phyloP scores from a whole-genome alignment of 2,888 invertebrate species.

The Acleris literana region DNA sequence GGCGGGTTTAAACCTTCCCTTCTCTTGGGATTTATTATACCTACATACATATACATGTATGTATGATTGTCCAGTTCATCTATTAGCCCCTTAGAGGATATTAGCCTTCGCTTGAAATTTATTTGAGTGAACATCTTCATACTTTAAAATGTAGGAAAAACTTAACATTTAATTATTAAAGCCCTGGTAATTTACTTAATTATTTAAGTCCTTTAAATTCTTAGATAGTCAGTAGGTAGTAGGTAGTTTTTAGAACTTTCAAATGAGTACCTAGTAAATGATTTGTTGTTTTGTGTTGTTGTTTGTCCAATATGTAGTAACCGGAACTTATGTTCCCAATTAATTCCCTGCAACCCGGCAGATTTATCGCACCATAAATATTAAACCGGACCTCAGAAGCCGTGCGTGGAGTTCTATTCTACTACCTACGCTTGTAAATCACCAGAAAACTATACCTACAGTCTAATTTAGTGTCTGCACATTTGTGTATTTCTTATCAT shows the following conservation, averaged over 20 bases:
- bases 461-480: neutral
- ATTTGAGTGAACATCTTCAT: too few species aligned
- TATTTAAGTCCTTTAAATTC: neutral
- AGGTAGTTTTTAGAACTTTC: neutral
- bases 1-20: too few species aligned
- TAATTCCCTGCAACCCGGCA: constrained; percentile 19
- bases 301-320: neutral
- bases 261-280: neutral
- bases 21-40: too few species aligned
- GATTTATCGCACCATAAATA: constrained; percentile 23
- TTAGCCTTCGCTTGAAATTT: too few species aligned
- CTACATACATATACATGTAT: too few species aligned
- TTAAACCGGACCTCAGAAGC: constrained; percentile 16
- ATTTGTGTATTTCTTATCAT: neutral
- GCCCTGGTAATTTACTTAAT: too few species aligned
- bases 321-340: constrained; percentile 18
- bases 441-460: constrained; percentile 4
- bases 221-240: too few species aligned
- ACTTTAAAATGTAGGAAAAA: too few species aligned
- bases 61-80: too few species aligned
- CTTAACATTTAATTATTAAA: too few species aligned
- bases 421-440: constrained; percentile 1
- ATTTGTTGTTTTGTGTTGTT: neutral
- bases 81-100: too few species aligned
- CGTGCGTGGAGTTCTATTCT: constrained; percentile 8